Evolutionary conservation across 2,113 vertebrate species (phyloP).

Genomic region (Microtus pennsylvanicus): DNA sequence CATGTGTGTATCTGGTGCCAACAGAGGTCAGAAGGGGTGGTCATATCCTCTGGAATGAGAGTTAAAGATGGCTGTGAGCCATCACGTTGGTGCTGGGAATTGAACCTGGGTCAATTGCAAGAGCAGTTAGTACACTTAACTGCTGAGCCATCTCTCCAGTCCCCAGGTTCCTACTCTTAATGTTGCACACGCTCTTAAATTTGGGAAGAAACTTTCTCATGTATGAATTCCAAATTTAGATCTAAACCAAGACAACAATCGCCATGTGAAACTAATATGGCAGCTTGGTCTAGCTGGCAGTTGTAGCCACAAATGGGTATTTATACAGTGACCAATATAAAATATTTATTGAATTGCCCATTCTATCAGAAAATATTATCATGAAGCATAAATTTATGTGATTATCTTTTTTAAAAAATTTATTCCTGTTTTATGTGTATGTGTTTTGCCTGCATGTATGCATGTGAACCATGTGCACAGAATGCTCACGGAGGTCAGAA

Average conservation of each 20-base stretch:
- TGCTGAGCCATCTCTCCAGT: not conserved
- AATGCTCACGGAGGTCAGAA: not conserved
- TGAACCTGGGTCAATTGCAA: not conserved
- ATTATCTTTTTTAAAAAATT: not conserved
- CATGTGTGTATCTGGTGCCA: not conserved
- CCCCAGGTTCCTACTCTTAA: not conserved
- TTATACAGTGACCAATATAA: not conserved
- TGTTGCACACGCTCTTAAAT: not conserved
- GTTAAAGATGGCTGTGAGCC: not conserved
- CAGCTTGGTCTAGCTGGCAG: not conserved
- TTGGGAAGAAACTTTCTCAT: not conserved
- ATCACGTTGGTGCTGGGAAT: not conserved
- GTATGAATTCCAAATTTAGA: not conserved
- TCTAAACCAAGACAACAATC: slow-evolving; percentile 4
- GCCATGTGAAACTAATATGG: not conserved
- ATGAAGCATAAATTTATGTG: not conserved
- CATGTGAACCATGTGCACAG: not conserved
- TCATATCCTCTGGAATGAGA: not conserved
- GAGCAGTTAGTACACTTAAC: not conserved
- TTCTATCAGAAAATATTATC: not conserved
- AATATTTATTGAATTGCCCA: not conserved
- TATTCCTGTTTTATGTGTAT: not conserved
- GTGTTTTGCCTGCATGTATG: not conserved
- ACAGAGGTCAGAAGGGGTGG: not conserved
- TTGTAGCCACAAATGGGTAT: not conserved